Percentiles rank a stretch among this genome's conserved stretches.
phyloP scores from a whole-genome alignment of 1,140 invertebrate species.

The Phthorimaea operculella region DNA sequence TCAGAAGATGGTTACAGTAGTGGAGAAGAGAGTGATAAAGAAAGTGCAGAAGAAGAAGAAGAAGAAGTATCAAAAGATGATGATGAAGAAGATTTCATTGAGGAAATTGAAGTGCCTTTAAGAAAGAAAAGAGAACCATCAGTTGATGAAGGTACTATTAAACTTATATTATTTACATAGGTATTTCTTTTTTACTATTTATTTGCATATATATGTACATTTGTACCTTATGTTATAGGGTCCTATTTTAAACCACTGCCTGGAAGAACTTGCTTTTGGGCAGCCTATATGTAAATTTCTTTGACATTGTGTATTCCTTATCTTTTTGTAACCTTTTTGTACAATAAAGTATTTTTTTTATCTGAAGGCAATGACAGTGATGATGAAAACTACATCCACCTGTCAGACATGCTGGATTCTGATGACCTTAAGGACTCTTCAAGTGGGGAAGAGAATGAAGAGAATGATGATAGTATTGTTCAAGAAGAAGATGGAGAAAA shows the following conservation, averaged over 20 bases:
- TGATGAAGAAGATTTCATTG: conserved; percentile 29
- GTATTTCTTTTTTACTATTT: too few relatives aligned
- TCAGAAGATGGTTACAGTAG: conserved; percentile 55
- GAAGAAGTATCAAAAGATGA: neutral
- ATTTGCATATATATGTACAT: too few relatives aligned
- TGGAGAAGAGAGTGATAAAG: conserved; percentile 25
- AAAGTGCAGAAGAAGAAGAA: conserved; percentile 28
- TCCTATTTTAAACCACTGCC: too few relatives aligned
- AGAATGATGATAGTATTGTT: conserved; percentile 9
- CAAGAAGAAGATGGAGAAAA: conserved; percentile 13
- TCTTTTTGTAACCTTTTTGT: too few relatives aligned
- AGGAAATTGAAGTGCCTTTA: conserved; percentile 42
- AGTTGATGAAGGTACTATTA: conserved; percentile 36
- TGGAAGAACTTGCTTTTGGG: too few relatives aligned
- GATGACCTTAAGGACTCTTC: conserved; percentile 36
- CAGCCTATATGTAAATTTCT: conserved; percentile 20
- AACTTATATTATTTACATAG: too few relatives aligned
- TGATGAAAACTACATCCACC: conserved; percentile 51
- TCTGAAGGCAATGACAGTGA: conserved; percentile 46
- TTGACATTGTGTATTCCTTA: too few relatives aligned
- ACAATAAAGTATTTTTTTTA: too few relatives aligned
- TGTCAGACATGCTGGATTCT: conserved; percentile 53
- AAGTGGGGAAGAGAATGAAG: conserved; percentile 23
- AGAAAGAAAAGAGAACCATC: conserved; percentile 32
- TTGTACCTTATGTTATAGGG: too few relatives aligned